Conservation (phyloP, 1,140 invertebrate species). For the Goniozus legneri region DNA sequence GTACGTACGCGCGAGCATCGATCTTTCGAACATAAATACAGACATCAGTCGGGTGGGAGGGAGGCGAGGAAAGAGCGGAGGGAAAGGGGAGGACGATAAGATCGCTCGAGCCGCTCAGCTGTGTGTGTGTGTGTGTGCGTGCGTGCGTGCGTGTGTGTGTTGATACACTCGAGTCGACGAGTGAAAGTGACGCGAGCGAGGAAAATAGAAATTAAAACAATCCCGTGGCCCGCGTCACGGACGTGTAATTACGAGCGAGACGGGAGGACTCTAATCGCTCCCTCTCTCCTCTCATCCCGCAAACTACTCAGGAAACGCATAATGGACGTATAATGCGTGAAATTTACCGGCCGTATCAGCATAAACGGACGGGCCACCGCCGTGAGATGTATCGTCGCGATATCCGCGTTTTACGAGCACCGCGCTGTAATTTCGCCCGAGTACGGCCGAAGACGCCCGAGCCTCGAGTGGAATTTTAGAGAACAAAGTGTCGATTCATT, state of each 20-base stretch:
- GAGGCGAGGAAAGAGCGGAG: constrained; percentile 8
- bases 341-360: constrained; percentile 33
- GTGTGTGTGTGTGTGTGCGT: constrained; percentile 9
- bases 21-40: constrained; percentile 18
- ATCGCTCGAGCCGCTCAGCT: background rate
- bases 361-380: too few relatives aligned
- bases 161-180: constrained; percentile 2
- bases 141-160: background rate
- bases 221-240: constrained; percentile 4
- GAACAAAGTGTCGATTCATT: too few relatives aligned
- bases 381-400: too few relatives aligned
- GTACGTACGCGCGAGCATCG: too few relatives aligned
- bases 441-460: too few relatives aligned
- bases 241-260: constrained; percentile 25
- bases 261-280: too few relatives aligned
- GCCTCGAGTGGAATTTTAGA: too few relatives aligned
- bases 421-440: too few relatives aligned
- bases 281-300: background rate
- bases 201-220: constrained; percentile 25
- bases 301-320: constrained; percentile 26
- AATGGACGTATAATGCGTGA: constrained; percentile 34
- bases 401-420: too few relatives aligned
- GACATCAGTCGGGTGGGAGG: constrained; percentile 15
- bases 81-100: constrained; percentile 3
- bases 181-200: constrained; percentile 6